Percentiles rank a stretch among this genome's conserved stretches.
These are phyloP conservation scores for Pelusios castaneus DNA, from an alignment of 2,113 vertebrate genomes.

Conservation along the genomic window DNA sequence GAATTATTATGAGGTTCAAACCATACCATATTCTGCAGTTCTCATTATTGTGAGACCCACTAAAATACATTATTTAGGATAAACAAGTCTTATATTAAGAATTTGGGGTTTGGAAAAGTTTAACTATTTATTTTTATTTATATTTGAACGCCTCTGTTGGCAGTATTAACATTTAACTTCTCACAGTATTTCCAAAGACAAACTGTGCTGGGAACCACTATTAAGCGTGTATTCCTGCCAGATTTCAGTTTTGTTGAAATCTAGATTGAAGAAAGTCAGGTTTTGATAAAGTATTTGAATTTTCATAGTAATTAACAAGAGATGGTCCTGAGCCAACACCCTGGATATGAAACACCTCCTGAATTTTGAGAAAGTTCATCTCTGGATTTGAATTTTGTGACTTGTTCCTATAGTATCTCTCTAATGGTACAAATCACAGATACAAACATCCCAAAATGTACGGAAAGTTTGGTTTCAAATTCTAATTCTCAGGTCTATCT, in stretches of 20 bases:
- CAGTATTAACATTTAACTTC: neutral
- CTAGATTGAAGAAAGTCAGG: neutral
- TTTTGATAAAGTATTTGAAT: neutral
- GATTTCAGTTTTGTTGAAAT: neutral
- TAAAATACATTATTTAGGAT: neutral
- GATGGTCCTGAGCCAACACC: neutral
- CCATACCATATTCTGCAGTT: neutral
- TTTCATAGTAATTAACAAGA: neutral
- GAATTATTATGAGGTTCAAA: neutral
- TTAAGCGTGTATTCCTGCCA: neutral
- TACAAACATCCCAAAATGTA: neutral
- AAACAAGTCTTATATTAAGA: neutral
- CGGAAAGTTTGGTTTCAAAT: neutral
- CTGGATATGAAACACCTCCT: neutral
- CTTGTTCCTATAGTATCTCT: neutral
- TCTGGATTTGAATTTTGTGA: neutral
- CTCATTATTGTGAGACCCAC: neutral
- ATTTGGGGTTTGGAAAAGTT: neutral
- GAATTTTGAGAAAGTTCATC: neutral
- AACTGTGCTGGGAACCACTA: neutral
- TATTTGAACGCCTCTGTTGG: neutral
- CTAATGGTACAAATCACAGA: neutral
- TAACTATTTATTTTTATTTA: neutral
- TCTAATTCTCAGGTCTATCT: neutral
- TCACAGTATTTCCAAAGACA: neutral